phyloP scores from a whole-genome alignment of 2,113 vertebrate species.

The Nymphicus hollandicus region DNA sequence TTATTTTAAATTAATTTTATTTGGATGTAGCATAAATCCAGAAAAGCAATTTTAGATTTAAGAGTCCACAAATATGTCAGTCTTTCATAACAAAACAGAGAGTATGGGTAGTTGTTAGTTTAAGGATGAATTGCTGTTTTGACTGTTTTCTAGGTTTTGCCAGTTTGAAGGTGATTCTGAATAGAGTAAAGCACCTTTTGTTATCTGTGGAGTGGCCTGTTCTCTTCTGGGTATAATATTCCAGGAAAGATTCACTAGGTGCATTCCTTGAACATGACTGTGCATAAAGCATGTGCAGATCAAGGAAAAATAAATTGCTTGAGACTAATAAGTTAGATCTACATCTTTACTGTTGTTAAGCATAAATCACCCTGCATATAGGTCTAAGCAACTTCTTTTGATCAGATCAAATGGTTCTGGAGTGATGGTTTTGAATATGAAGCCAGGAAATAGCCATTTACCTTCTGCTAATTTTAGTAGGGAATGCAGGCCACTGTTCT shows the following conservation, averaged over 20 bases:
- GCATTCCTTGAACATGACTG: constrained; percentile 8
- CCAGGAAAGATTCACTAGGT: neutral
- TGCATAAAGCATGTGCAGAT: neutral
- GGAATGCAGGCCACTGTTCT: neutral
- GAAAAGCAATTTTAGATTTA: neutral
- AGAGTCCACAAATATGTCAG: neutral
- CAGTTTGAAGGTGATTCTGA: neutral
- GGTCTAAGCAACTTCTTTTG: neutral
- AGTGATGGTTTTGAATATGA: neutral
- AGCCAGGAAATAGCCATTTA: neutral
- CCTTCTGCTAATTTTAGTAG: neutral
- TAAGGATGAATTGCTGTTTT: neutral
- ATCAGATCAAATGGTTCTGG: neutral
- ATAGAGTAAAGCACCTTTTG: neutral
- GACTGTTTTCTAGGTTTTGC: neutral
- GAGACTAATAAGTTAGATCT: constrained; percentile 4
- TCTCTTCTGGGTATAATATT: neutral
- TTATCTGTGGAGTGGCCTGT: neutral
- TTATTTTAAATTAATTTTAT: constrained; percentile 1
- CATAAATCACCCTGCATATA: neutral
- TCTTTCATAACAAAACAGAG: neutral
- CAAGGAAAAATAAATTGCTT: neutral
- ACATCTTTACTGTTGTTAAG: neutral
- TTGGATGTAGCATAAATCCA: neutral
- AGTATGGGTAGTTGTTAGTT: neutral